Evolutionary conservation across 2,113 vertebrate genomes (phyloP).

Genomic region (Rissa tridactyla): DNA sequence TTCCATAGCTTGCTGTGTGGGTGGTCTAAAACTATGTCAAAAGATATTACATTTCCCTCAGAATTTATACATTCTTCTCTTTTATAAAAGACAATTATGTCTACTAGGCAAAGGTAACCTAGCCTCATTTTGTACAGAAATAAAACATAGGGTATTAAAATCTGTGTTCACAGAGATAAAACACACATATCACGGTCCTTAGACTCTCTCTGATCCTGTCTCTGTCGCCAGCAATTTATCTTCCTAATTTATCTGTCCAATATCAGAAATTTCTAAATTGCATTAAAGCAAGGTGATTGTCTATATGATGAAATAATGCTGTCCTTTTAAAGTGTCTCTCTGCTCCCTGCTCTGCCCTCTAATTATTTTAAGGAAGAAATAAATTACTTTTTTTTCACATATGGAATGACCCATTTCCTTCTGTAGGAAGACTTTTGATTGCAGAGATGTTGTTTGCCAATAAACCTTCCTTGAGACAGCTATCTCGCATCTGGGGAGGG

Average conservation of each 20-base stretch:
- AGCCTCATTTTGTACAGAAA: background rate
- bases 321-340: background rate
- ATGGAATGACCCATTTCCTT: background rate
- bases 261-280: slow-evolving; percentile 29
- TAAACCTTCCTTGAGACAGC: background rate
- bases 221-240: background rate
- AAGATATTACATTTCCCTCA: background rate
- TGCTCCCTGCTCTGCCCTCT: background rate
- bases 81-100: slow-evolving; percentile 23
- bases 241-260: slow-evolving; percentile 30
- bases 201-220: background rate
- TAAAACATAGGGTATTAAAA: background rate
- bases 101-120: slow-evolving; percentile 11
- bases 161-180: background rate
- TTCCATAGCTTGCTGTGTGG: background rate
- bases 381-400: background rate
- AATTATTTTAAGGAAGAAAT: background rate
- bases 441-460: background rate
- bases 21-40: slow-evolving; percentile 39
- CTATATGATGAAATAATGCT: background rate
- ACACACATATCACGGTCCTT: background rate
- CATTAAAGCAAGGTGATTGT: background rate
- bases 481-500: background rate
- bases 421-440: background rate
- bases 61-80: slow-evolving; percentile 26